Conservation (phyloP, 1,140 invertebrate genomes). For the Drosophila navojoa region DNA sequence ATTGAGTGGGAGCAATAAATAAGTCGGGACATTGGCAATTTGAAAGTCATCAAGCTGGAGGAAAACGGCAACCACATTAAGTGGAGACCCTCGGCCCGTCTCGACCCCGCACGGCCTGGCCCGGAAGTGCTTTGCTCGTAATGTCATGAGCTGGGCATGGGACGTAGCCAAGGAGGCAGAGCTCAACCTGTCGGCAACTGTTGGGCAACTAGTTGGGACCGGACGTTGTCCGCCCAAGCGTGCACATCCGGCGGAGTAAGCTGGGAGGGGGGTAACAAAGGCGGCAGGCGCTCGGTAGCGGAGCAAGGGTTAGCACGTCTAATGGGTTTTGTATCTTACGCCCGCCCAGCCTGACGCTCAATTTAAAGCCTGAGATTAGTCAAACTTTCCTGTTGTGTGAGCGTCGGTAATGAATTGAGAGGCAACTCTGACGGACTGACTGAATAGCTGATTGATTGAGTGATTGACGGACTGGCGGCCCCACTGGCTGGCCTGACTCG, state of each 20-base stretch:
- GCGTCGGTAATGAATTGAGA: constrained; percentile 65
- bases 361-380: constrained; percentile 65
- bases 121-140: constrained; percentile 34
- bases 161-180: not conserved
- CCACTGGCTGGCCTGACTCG: not conserved
- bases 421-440: constrained; percentile 27
- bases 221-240: constrained; percentile 20
- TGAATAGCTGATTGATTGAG: constrained; percentile 14
- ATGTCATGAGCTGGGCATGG: constrained; percentile 3
- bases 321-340: constrained; percentile 24
- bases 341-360: constrained; percentile 27
- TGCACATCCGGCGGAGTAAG: constrained; percentile 5
- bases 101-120: not conserved
- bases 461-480: not conserved
- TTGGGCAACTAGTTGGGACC: constrained; percentile 7
- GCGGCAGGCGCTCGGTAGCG: not conserved
- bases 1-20: constrained; percentile 18
- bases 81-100: not conserved
- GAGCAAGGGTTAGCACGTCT: constrained; percentile 2
- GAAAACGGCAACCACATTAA: constrained; percentile 21
- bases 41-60: constrained; percentile 39
- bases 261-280: not conserved
- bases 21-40: constrained; percentile 37
- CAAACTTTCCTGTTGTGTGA: constrained; percentile 43
- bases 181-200: not conserved